Evolutionary conservation across 2,888 invertebrate genomes (phyloP).

Genomic region (Eilema griseolum): DNA sequence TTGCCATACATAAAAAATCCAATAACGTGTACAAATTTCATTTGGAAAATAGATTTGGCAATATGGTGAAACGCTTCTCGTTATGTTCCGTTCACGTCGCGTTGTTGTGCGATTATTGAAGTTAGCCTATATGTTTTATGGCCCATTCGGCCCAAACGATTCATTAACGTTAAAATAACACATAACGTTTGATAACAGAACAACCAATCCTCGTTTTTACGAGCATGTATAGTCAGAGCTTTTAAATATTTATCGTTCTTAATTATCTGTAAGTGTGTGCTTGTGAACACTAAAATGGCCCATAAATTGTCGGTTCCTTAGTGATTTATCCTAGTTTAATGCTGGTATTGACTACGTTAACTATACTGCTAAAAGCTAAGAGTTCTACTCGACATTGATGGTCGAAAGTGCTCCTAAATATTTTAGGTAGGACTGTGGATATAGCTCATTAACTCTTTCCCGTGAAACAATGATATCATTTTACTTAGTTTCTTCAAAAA

Average conservation of each 20-base stretch:
- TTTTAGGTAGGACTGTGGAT: background rate
- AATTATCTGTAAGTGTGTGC: constrained; percentile 39
- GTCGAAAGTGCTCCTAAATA: background rate
- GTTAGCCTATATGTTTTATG: constrained; percentile 25
- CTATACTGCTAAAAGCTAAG: background rate
- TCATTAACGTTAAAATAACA: constrained; percentile 25
- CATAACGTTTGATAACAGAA: constrained; percentile 23
- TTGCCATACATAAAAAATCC: background rate
- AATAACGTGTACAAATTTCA: background rate
- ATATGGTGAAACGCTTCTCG: background rate
- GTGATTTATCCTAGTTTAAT: constrained; percentile 18
- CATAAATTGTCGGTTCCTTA: constrained; percentile 24
- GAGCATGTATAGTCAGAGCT: constrained; percentile 25
- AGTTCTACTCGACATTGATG: background rate
- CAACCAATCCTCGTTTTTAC: constrained; percentile 40
- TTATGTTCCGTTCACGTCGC: constrained; percentile 25
- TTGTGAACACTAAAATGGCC: constrained; percentile 31
- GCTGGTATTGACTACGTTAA: background rate
- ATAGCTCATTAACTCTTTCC: background rate
- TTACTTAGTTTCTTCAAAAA: background rate
- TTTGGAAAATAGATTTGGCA: background rate
- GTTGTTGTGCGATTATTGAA: constrained; percentile 29
- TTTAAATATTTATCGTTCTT: constrained; percentile 37
- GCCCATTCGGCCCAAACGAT: constrained; percentile 35
- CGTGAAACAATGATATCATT: background rate